Evolutionary conservation across 2,888 invertebrate genomes (phyloP), one percentile per base, ranked within the genome.

Genomic region (Thereva unica): DNA sequence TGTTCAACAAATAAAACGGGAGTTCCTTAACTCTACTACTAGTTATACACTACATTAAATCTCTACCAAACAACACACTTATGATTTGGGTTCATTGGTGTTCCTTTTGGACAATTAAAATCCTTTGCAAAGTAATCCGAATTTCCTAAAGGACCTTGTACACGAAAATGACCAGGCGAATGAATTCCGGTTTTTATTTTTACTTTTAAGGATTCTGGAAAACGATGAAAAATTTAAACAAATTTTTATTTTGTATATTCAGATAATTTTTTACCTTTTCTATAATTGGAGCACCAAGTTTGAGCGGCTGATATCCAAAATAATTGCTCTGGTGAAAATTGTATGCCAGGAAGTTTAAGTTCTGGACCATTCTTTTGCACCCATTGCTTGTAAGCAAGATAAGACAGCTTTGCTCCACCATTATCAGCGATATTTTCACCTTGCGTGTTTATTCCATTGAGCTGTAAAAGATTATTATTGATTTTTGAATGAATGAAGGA

Each of bases 381-480:
- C 92, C 92, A 93, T 7, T 86, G 85, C 53, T 87, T 84, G 79
- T 94, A 94, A 0, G 93, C 94, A 69, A 87, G 83, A 79, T 95
- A 96, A 0, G 95, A 92, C 77, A 93, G 91, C 78, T 95, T 95
- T 71, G 95, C 87, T 1, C 95, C 96, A 2, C 95, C 95, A 77
- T 95, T 96, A 78, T 96, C 96, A 0, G 96, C 96, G 67, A 96
- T 96, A 78, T 96, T 96, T 78, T 96, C 96, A 9, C 94, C 94
- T 82, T 94, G 93, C 0, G 95, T 95, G 75, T 92, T 92, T 68
- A 94, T 88, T 61, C 96, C 96, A 76, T 95, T 94, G 63, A 97
- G 78, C 93, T 93, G 79, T 12, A 82, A 78, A 70, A 69, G 75
- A 73, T 68, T 2, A 71, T 61, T 50, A 53, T 10, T 37, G 10